Base-by-base conservation (phyloP, 1,140 invertebrate species). In the Hyles euphorbiae region DNA sequence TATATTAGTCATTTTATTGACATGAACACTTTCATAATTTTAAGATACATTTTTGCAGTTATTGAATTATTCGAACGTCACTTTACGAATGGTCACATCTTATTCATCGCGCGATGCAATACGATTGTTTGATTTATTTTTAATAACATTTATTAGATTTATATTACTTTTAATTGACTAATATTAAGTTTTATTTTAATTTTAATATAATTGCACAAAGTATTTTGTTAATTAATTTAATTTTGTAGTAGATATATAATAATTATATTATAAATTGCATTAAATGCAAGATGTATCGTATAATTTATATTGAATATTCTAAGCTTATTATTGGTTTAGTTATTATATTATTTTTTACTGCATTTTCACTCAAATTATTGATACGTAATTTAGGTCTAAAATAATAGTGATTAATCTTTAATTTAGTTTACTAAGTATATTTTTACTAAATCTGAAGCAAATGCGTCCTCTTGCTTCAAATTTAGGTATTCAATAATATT, bases 391-490 rank as follows among this genome's bases (percentile, higher is more conserved):
- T 11, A 65, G 54, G 48, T 32, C 6, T 8, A 32, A 22, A 5
- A 9, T 32, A 22, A 32, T 32, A 22, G 3, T 32, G 33, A 22
- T 5, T 2, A 34, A 40, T 11, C n/a, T n/a, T 22, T 22, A 22
- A 22, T 22, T 22, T 22, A 22, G 22, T 22, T 22, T 22, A 22
- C 22, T 22, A 22, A 22, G 22, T 22, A 22, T 22, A 40, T 10
- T 53, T 56, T 60, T 46, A 62, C 59, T 72, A 70, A 75, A 72
- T 81, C 53, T 81, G 73, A 63, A 75, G 72, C 80, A 87, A 83
- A 80, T 53, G 81, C 81, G 83, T 87, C 83, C 83, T 87, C 83
- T 84, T 87, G 80, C 66, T 78, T 76, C 72, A 73, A 61, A 73
- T 72, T 78, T 80, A 72, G 64, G 22, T 22, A 22, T 22, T 22